Evolutionary conservation across 2,888 invertebrate species (phyloP), one percentile per base, ranked within the genome.

Genomic region (Monochamus alternatus): DNA sequence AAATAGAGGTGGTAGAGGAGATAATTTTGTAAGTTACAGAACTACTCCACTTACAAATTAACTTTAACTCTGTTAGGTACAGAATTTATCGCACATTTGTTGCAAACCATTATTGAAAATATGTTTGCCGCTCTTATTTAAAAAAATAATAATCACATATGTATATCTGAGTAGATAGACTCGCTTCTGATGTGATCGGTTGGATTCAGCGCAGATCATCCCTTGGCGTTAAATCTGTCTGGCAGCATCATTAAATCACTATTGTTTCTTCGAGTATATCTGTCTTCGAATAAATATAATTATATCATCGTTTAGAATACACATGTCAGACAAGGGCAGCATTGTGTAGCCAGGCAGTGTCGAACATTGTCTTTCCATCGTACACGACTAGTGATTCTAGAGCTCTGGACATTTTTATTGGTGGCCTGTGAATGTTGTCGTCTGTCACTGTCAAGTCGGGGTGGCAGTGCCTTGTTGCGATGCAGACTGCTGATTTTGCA

Each of bases 391-490:
- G 72, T 60, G 59, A 60, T 75, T 75, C 67, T 59, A 31, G 38
- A 44, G 73, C 44, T 68, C 64, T 77, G 82, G 84, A 84, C 85
- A 81, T 84, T 84, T 85, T 84, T 84, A 85, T 84, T 84, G 83
- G 84, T 81, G 82, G 79, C 80, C 82, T 77, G 75, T 79, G 80
- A 80, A 81, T 81, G 78, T 80, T 78, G 82, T 79, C 83, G 85
- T 85, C 81, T 80, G 79, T 85, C 85, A 85, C 80, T 84, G 85
- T 85, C 85, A 81, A 77, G 70, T 78, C 82, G 79, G 84, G 84
- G 84, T 82, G 84, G 84, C 80, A 80, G 80, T 68, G 77, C 76
- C 81, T 78, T 73, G 77, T 78, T 76, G 80, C 82, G 84, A 84
- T 82, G 77, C 81, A 81, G 82, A 79, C 82, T 79, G 81, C 77